Percentiles rank a stretch among this genome's conserved stretches.
These are phyloP conservation scores for Cyprinodon diabolis DNA, from an alignment of 2,797 vertebrate species.

Conservation along the genomic window DNA sequence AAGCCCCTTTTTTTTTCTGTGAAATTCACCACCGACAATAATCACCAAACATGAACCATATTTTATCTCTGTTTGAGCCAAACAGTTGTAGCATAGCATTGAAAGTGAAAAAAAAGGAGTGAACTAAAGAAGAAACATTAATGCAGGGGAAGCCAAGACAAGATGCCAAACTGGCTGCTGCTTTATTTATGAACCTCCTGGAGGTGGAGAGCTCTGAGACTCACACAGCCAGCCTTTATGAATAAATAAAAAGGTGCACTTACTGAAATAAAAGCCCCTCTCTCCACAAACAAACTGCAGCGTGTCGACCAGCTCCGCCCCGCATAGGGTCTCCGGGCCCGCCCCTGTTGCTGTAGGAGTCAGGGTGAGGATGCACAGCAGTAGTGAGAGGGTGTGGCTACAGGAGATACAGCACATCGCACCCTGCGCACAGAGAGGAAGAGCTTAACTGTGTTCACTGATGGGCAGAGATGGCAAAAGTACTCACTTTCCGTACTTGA, in stretches of 20 bases:
- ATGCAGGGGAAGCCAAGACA: slow-evolving; percentile 67
- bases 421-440: slow-evolving; percentile 81
- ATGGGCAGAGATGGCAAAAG: too few relatives aligned
- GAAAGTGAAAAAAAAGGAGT: slow-evolving; percentile 25
- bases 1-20: slow-evolving; percentile 29
- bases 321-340: slow-evolving; percentile 94
- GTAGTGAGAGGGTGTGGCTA: slow-evolving; percentile 93
- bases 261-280: slow-evolving; percentile 99
- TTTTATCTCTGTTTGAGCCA: slow-evolving; percentile 39
- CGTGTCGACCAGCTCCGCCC: slow-evolving; percentile 97
- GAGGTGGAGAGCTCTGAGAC: slow-evolving; percentile 76
- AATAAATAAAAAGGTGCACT: slow-evolving; percentile 91
- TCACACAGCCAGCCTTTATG: slow-evolving; percentile 77
- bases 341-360: slow-evolving; percentile 87
- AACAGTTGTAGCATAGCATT: slow-evolving; percentile 17
- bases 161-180: slow-evolving; percentile 72
- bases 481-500: too few relatives aligned
- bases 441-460: slow-evolving; percentile 26
- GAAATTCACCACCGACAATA: slow-evolving; percentile 49
- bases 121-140: slow-evolving; percentile 51
- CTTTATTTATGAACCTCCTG: slow-evolving; percentile 82
- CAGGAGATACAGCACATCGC: slow-evolving; percentile 91
- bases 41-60: slow-evolving; percentile 54
- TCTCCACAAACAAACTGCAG: slow-evolving; percentile 99
- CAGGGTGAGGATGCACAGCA: slow-evolving; percentile 95